A percentile compares a stretch with the other conserved stretches of the same genome.
phyloP scores from a whole-genome alignment of 2,888 invertebrate genomes.

The Ophion costatus region DNA sequence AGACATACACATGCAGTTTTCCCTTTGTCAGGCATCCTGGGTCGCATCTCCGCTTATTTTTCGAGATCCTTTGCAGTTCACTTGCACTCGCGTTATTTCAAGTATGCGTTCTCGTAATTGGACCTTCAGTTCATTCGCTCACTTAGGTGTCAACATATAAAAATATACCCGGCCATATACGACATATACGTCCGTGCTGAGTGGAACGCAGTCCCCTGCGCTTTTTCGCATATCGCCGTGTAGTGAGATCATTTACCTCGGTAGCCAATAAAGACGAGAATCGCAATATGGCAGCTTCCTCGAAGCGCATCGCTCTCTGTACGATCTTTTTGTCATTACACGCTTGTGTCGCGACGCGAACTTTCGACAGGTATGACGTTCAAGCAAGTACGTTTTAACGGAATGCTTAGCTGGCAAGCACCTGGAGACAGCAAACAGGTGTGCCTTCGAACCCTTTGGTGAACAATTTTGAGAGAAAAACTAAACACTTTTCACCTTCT shows the following conservation, averaged over 20 bases:
- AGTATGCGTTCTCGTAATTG: slow-evolving; percentile 44
- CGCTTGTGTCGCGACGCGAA: slow-evolving; percentile 1
- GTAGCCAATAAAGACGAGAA: slow-evolving; percentile 39
- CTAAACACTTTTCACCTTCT: background rate
- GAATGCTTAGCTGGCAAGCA: slow-evolving; percentile 24
- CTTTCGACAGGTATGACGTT: background rate
- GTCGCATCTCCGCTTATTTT: background rate
- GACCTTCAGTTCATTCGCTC: slow-evolving; percentile 33
- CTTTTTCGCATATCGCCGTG: slow-evolving; percentile 3
- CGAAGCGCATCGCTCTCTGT: background rate
- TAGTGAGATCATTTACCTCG: slow-evolving; percentile 40
- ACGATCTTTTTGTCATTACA: slow-evolving; percentile 28
- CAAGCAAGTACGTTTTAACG: slow-evolving; percentile 31
- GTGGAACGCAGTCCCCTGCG: background rate
- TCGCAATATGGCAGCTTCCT: slow-evolving; percentile 10
- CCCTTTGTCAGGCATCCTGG: slow-evolving; percentile 13
- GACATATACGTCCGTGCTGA: background rate
- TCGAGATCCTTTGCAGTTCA: slow-evolving; percentile 5
- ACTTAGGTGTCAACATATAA: background rate
- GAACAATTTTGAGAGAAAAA: background rate
- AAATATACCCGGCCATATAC: background rate
- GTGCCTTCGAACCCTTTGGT: background rate
- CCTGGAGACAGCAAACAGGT: background rate
- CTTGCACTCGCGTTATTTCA: slow-evolving; percentile 25
- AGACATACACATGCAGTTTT: background rate